A percentile compares a stretch with the other conserved stretches of the same genome.
These are phyloP conservation scores for Hemibagrus guttatus DNA, from an alignment of 2,797 vertebrate genomes.

Conservation along the genomic window DNA sequence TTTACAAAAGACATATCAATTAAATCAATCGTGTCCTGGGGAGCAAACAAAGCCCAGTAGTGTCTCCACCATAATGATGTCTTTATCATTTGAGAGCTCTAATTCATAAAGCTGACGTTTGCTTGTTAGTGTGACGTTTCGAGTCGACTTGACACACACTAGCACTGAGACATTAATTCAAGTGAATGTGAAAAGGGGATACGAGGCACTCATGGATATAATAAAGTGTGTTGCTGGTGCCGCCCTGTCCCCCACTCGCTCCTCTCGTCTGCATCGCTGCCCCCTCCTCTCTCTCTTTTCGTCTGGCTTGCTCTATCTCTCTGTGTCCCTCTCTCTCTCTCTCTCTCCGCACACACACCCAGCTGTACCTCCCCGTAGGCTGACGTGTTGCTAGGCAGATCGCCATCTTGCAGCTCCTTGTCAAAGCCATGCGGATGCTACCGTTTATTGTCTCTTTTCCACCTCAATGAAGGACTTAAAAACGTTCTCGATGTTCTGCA, in stretches of 20 bases:
- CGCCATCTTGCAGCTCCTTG: slow-evolving; percentile 56
- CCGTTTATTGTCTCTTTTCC: slow-evolving; percentile 42
- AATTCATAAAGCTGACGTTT: slow-evolving; percentile 45
- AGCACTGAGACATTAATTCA: slow-evolving; percentile 35
- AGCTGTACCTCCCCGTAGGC: slow-evolving; percentile 56
- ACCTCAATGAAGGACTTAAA: slow-evolving; percentile 23
- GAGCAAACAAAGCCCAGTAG: slow-evolving; percentile 43
- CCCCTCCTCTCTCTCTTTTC: neutral
- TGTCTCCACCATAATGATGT: slow-evolving; percentile 46
- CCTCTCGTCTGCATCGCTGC: slow-evolving; percentile 10
- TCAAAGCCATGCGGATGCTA: slow-evolving; percentile 53
- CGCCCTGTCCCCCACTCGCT: slow-evolving; percentile 34
- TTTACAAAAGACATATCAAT: neutral
- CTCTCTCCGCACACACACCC: slow-evolving; percentile 45
- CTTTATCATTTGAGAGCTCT: slow-evolving; percentile 11
- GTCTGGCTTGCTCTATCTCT: slow-evolving; percentile 18
- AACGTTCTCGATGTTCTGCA: neutral
- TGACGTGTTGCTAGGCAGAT: slow-evolving; percentile 66
- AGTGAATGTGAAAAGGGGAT: slow-evolving; percentile 41
- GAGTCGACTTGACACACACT: slow-evolving; percentile 13
- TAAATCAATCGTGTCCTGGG: slow-evolving; percentile 3
- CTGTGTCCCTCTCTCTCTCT: slow-evolving; percentile 23
- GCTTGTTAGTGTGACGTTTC: slow-evolving; percentile 2
- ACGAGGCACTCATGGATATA: slow-evolving; percentile 35
- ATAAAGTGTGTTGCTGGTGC: slow-evolving; percentile 43